Evolutionary conservation across 2,888 invertebrate genomes (phyloP).

Genomic region (Parasteatoda lunata): DNA sequence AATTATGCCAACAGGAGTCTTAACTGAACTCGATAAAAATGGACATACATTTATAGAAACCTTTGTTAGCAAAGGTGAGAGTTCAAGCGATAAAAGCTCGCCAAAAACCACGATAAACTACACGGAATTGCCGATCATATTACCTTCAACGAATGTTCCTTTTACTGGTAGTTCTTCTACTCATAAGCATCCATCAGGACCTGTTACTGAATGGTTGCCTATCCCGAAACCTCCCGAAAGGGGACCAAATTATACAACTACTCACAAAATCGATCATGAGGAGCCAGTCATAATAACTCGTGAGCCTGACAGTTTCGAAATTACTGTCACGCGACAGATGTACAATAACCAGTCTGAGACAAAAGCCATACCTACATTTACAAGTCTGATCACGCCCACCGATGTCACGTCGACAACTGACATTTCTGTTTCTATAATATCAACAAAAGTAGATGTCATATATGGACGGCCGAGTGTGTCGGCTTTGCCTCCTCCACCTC

Average conservation of each 20-base stretch:
- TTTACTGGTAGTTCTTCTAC: neutral
- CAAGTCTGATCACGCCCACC: slow-evolving; percentile 30
- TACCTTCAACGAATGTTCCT: slow-evolving; percentile 38
- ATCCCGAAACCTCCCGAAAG: slow-evolving; percentile 49
- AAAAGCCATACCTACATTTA: slow-evolving; percentile 42
- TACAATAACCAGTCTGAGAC: slow-evolving; percentile 31
- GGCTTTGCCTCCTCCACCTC: slow-evolving; percentile 20
- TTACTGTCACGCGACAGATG: slow-evolving; percentile 69
- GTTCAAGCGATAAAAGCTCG: neutral
- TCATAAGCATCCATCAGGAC: slow-evolving; percentile 50
- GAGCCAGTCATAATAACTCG: slow-evolving; percentile 70
- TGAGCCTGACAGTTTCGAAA: slow-evolving; percentile 69
- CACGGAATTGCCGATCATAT: slow-evolving; percentile 43
- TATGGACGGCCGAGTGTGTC: slow-evolving; percentile 53
- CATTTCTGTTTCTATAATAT: slow-evolving; percentile 52
- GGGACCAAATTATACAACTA: slow-evolving; percentile 25
- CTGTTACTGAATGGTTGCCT: slow-evolving; percentile 71
- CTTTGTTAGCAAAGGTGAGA: neutral
- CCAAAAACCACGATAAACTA: slow-evolving; percentile 30
- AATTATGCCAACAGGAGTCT: slow-evolving; percentile 44
- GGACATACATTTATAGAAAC: slow-evolving; percentile 58
- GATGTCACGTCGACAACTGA: slow-evolving; percentile 43
- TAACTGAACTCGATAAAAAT: slow-evolving; percentile 53
- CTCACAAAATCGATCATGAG: slow-evolving; percentile 26
- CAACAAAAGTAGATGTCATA: slow-evolving; percentile 50